These are phyloP conservation scores for human DNA, from an alignment of 2,113 vertebrate genomes.

Conservation along the genomic window DNA sequence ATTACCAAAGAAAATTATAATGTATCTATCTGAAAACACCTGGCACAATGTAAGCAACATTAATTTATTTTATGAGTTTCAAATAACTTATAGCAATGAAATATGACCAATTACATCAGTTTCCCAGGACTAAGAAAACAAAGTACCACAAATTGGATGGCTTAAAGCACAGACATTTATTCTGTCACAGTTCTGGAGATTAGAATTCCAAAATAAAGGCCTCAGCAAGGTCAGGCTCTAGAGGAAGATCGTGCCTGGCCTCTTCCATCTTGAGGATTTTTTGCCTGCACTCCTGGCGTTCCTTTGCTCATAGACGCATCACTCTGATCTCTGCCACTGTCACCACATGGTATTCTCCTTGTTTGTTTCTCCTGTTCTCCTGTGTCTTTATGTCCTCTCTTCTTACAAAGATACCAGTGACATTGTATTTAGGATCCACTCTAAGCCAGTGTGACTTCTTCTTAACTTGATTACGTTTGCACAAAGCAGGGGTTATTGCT, in stretches of 20 bases:
- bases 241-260: neutral
- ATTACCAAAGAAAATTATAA: neutral
- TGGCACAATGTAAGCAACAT: neutral
- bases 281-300: neutral
- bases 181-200: neutral
- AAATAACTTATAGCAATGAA: neutral
- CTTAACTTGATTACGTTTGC: neutral
- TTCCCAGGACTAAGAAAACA: neutral
- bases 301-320: neutral
- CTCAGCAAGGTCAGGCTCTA: neutral
- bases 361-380: neutral
- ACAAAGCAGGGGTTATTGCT: neutral
- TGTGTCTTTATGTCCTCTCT: neutral
- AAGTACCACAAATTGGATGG: neutral
- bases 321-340: neutral
- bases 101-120: neutral
- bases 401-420: neutral
- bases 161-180: neutral
- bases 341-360: neutral
- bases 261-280: neutral
- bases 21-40: neutral
- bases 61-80: neutral
- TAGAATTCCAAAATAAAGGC: neutral
- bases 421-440: neutral
- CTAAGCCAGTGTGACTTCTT: neutral